phyloP scores from a whole-genome alignment of 2,113 vertebrate genomes.

The Lates calcarifer region DNA sequence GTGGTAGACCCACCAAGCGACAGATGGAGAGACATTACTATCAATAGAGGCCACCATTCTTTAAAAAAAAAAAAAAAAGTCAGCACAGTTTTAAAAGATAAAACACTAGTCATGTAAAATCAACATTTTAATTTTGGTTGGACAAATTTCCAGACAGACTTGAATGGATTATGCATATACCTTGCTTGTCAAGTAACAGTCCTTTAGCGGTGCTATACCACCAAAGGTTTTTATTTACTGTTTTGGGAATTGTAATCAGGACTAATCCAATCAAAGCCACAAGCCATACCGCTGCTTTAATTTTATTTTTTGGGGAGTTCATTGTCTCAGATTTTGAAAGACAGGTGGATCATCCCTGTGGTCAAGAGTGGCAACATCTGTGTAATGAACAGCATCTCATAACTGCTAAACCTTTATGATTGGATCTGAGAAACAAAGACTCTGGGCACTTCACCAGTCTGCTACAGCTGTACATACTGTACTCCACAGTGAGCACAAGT shows the following conservation, averaged over 20 bases:
- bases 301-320: conserved; percentile 46
- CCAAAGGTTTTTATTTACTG: conserved; percentile 61
- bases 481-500: conserved; percentile 15
- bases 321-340: conserved; percentile 66
- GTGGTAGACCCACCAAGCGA: too few species aligned
- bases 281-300: conserved; percentile 61
- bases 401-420: conserved; percentile 74
- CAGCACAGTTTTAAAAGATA: conserved; percentile 7
- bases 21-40: neutral
- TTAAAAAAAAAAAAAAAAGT: too few species aligned
- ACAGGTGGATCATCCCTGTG: conserved; percentile 51
- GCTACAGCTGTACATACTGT: conserved; percentile 24
- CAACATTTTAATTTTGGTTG: conserved; percentile 48
- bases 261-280: conserved; percentile 76
- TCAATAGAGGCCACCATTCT: neutral
- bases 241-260: conserved; percentile 62
- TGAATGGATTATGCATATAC: conserved; percentile 76
- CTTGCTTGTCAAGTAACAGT: conserved; percentile 55
- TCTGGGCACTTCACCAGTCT: conserved; percentile 51
- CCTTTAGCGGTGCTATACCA: conserved; percentile 53
- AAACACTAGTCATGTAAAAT: conserved; percentile 20
- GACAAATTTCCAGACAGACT: conserved; percentile 53
- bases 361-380: conserved; percentile 77
- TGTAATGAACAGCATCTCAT: conserved; percentile 69
- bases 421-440: conserved; percentile 67